Evolutionary conservation across 2,797 vertebrate genomes (phyloP), one percentile per base, ranked within the genome.

Genomic region (Lycodopsis pacificus): DNA sequence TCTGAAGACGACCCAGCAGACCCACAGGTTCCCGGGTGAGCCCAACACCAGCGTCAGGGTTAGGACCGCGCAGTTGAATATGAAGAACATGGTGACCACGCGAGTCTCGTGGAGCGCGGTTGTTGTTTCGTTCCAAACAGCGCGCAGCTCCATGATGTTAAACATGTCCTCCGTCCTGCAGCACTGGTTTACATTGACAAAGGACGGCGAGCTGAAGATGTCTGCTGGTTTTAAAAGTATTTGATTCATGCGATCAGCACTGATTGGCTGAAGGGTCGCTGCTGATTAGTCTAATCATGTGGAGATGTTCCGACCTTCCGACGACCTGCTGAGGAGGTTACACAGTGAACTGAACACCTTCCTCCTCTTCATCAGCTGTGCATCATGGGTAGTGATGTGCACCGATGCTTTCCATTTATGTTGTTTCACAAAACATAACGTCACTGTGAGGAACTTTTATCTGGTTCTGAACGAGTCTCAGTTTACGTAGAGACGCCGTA

Each of bases 1-100:
- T 51, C 89, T 74, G 69, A 84, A 89, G 7, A 94, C 88, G 2
- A 93, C 65, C 86, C 88, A 93, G 7, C 90, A 92, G 11, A 94
- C 88, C 77, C 94, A 89, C 73, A 92, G 1, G 81, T 94, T 94
- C 44, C 88, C 92, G 0, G 83, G 86, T 0, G 88, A 70, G 9
- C 93, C 91, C 17, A 93, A 11, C 1, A 91, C n/a, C 0, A 93
- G 48, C 0, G 89, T 83, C 2, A 90, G 20, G 1, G 72, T 59
- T 3, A 95, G 12, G 7, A 94, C 79, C 0, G 82, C 51, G 59
- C 82, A 87, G 80, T 92, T 93, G 48, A 92, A 90, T 0, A 83
- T 20, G 2, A 91, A 51, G 46, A 94, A 84, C 36, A 56, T 0
- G 0, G 22, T n/a, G 2, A 64, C 61, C 46, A 12, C 2, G 3